phyloP scores from a whole-genome alignment of 2,113 vertebrate species.

The Stictonetta naevosa region DNA sequence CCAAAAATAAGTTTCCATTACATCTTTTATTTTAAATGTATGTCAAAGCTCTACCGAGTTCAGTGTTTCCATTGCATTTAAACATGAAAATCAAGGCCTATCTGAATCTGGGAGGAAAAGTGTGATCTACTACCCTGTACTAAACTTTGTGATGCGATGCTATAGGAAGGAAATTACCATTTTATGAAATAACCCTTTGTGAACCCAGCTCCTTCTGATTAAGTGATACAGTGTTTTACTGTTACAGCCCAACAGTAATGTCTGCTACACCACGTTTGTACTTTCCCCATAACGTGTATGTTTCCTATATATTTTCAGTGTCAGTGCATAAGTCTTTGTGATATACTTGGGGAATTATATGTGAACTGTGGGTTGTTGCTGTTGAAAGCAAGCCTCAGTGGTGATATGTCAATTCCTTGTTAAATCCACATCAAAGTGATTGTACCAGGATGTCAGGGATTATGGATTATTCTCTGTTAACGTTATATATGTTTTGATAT shows the following conservation, averaged over 20 bases:
- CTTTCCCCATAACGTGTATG: neutral
- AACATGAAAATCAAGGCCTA: constrained; percentile 1
- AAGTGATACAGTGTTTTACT: neutral
- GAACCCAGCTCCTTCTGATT: neutral
- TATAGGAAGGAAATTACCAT: neutral
- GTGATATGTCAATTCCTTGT: neutral
- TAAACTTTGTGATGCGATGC: neutral
- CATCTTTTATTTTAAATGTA: constrained; percentile 28
- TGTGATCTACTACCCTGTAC: neutral
- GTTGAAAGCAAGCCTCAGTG: neutral
- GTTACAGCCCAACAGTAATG: neutral
- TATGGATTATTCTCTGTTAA: neutral
- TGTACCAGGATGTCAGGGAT: neutral
- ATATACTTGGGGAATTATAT: neutral
- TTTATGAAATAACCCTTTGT: neutral
- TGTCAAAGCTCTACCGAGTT: constrained; percentile 29
- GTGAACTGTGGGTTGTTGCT: neutral
- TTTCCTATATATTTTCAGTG: neutral
- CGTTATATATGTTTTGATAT: neutral
- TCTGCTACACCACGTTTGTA: neutral
- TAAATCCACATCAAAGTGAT: neutral
- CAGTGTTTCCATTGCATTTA: constrained; percentile 29
- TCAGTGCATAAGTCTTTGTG: neutral
- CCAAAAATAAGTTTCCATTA: neutral
- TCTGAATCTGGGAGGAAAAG: neutral